Evolutionary conservation across 2,888 invertebrate species (phyloP).

Genomic region (Drosophila formosana): DNA sequence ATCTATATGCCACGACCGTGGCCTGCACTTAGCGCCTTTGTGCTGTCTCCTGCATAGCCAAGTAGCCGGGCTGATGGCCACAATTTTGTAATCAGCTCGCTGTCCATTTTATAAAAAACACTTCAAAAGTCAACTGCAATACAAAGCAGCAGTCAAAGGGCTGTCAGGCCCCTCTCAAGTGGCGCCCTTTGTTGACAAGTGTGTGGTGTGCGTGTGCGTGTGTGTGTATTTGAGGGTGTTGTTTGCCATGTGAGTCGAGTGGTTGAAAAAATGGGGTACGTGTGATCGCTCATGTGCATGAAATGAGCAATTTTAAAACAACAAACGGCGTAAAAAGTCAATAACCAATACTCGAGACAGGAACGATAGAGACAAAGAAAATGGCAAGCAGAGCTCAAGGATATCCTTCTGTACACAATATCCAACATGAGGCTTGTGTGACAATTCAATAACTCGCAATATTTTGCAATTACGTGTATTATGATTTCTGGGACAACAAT

Average conservation of each 20-base stretch:
- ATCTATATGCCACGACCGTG: slow-evolving; percentile 45
- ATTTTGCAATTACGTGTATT: background rate
- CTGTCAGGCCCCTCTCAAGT: slow-evolving; percentile 42
- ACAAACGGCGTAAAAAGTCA: slow-evolving; percentile 67
- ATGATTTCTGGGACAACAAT: background rate
- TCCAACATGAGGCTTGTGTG: background rate
- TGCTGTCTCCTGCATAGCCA: slow-evolving; percentile 60
- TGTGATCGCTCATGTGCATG: slow-evolving; percentile 70
- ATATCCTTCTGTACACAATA: background rate
- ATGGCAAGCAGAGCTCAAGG: background rate
- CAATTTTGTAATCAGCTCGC: slow-evolving; percentile 71
- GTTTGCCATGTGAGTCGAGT: slow-evolving; percentile 15
- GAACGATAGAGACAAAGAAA: background rate
- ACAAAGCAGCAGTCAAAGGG: slow-evolving; percentile 56
- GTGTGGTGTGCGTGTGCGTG: slow-evolving; percentile 14
- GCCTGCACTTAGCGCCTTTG: slow-evolving; percentile 67
- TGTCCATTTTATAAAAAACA: slow-evolving; percentile 62
- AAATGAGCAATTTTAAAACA: slow-evolving; percentile 74
- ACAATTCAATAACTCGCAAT: background rate
- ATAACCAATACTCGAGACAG: slow-evolving; percentile 46
- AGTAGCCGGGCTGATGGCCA: slow-evolving; percentile 47
- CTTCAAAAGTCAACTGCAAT: slow-evolving; percentile 59
- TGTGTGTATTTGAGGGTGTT: background rate
- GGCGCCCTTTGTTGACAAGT: slow-evolving; percentile 42
- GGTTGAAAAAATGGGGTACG: slow-evolving; percentile 54